Evolutionary conservation across 2,888 invertebrate genomes (phyloP), one percentile per base, ranked within the genome.

Genomic region (Julus scandinavius): DNA sequence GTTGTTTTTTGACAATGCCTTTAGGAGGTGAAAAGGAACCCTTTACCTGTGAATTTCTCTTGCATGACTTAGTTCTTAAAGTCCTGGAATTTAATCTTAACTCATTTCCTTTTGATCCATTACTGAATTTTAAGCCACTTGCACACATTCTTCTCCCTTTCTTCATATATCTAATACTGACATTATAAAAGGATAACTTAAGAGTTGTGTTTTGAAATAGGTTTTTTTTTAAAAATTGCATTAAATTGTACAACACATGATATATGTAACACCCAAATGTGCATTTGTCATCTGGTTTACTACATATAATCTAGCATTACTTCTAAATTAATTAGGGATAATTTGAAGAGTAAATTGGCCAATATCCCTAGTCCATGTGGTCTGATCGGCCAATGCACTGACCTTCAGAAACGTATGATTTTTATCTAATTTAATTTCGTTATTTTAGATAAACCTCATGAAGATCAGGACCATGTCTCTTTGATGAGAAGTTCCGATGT

Each of bases 381-480:
- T 45, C 45, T 7, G 7, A 7, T 45, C 45, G 45, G 45, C 7
- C 45, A 0, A 45, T 0, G 7, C 45, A 45, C 7, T 0, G 45
- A 7, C 1, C 6, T 45, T 45, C 63, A 7, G 63, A 72, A 72
- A n/a, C 38, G 38, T 17, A 40, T 41, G 38, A 41, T 13, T 17
- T n/a, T 45, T 45, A 45, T 45, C 45, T 45, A 45, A 45, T 45
- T 29, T 7, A 7, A 45, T 45, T 5, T 15, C 38, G 13, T 86
- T 54, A 29, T 29, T 49, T 20, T 80, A 90, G 90, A 97, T 92
- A 96, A 97, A 91, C 97, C 97, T 0, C 96, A 96, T 29, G 96
- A 97, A 91, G 97, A 97, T 91, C 90, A 90, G 85, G 91, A 91
- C 15, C 89, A 90, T 20, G 72, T 83, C 7, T 89, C 89, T 15